Evolutionary conservation across 2,888 invertebrate species (phyloP).

Genomic region (Tenthredo mesomela): DNA sequence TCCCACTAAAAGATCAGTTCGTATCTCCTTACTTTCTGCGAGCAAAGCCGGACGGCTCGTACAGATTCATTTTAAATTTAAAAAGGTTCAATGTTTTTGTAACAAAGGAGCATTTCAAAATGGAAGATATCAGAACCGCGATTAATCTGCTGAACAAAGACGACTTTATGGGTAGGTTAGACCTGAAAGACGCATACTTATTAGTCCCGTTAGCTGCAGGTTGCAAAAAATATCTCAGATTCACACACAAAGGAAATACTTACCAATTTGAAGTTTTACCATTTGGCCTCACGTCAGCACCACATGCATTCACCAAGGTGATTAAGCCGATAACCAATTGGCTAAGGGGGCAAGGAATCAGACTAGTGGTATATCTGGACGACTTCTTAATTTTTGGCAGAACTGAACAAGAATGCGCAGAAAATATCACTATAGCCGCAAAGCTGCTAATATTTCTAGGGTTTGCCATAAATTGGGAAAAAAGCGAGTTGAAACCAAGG

Average conservation of each 20-base stretch:
- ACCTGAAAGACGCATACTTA: background rate
- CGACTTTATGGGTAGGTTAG: background rate
- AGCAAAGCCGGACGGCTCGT: background rate
- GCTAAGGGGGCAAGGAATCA: background rate
- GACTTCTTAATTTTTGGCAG: background rate
- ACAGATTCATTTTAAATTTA: background rate
- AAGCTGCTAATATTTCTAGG: background rate
- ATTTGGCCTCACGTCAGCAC: constrained; percentile 14
- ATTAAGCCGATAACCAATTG: background rate
- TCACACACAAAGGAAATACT: background rate
- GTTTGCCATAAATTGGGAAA: background rate
- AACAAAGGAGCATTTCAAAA: background rate
- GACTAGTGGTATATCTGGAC: background rate
- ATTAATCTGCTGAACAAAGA: background rate
- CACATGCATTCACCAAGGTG: background rate
- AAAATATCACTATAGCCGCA: background rate
- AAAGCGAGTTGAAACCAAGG: background rate
- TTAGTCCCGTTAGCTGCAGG: background rate
- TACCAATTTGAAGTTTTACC: background rate
- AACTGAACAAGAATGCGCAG: background rate
- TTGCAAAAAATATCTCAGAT: background rate
- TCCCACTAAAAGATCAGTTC: background rate
- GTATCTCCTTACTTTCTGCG: background rate
- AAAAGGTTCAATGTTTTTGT: background rate
- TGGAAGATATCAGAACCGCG: background rate